Evolutionary conservation across 2,113 vertebrate species (phyloP).

Genomic region (Coryphaenoides rupestris): DNA sequence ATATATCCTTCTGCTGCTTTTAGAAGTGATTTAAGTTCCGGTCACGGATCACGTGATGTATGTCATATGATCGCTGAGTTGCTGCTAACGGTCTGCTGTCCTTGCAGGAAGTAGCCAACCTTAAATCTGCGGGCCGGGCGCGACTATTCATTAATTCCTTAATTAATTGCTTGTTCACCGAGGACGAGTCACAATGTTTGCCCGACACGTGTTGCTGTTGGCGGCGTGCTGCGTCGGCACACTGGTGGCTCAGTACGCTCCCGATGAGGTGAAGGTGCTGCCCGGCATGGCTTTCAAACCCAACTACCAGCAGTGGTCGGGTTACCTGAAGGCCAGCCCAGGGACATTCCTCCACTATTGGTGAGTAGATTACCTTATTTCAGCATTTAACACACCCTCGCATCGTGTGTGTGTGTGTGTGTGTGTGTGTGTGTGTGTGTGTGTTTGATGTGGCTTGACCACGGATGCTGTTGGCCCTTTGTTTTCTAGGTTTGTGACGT

Average conservation of each 20-base stretch:
- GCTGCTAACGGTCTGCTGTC: too few species aligned
- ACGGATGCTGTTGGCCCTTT: too few species aligned
- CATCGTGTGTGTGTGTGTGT: too few species aligned
- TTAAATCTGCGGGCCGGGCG: too few species aligned
- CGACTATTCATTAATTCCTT: too few species aligned
- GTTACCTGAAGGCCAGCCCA: constrained; percentile 64
- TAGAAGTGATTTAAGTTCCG: background rate
- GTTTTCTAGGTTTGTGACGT: constrained; percentile 73
- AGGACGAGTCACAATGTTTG: too few species aligned
- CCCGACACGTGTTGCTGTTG: constrained; percentile 20
- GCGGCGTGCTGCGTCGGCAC: constrained; percentile 18
- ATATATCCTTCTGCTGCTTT: background rate
- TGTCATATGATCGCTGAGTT: too few species aligned
- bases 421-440: too few species aligned
- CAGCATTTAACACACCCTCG: too few species aligned
- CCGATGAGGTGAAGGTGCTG: constrained; percentile 64
- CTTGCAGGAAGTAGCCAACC: too few species aligned
- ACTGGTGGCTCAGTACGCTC: constrained; percentile 53
- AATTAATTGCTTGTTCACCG: too few species aligned
- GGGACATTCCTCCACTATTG: constrained; percentile 75
- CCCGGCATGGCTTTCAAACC: constrained; percentile 70
- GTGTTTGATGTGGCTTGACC: too few species aligned
- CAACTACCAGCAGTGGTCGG: constrained; percentile 72
- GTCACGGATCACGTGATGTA: background rate
- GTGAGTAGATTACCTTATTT: constrained; percentile 50